Base-by-base conservation (phyloP, 2,113 vertebrate species). In the Grus americana region DNA sequence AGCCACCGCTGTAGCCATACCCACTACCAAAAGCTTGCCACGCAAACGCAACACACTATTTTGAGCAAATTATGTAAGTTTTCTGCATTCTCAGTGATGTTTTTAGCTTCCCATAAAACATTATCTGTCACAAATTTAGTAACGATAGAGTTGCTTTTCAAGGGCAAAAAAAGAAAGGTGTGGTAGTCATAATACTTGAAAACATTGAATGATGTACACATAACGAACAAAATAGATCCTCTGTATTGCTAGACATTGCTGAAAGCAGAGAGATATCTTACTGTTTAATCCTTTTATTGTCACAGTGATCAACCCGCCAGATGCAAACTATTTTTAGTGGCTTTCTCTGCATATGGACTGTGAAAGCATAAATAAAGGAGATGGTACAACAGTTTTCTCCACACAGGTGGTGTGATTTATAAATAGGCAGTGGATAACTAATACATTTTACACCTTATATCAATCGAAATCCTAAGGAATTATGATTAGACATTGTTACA, bases 201-300 rank as follows among this genome's bases (percentile, higher is more conserved):
- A 97, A 80, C 54, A 90, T 55, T 66, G 40, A 95, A 84, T 94
- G 85, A 86, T 84, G 38, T 78, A 79, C 16, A 67, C 40, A 92
- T 90, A 97, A 93, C 79, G 85, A 97, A 88, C 42, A 90, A 91
- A 88, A 93, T 49, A 81, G 87, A 65, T 46, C 36, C 61, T 85
- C 86, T 96, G 70, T 94, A 36, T 76, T 66, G 58, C 71, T 92
- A 91, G 58, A 83, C 29, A 11, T 78, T 93, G 70, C 49, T 52
- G 90, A 96, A 96, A 91, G 65, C 66, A 95, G 65, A 92, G 23
- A 44, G 36, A 20, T 66, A 83, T 84, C 79, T 65, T 96, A 26
- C n/a, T 94, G 15, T 91, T 96, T 95, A 96, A 96, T 96, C 70
- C 89, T 88, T 93, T 93, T 92, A 94, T 91, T 98, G 61, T 90